Base-by-base conservation (phyloP, 2,113 vertebrate genomes). In the Colistium nudipinnis region DNA sequence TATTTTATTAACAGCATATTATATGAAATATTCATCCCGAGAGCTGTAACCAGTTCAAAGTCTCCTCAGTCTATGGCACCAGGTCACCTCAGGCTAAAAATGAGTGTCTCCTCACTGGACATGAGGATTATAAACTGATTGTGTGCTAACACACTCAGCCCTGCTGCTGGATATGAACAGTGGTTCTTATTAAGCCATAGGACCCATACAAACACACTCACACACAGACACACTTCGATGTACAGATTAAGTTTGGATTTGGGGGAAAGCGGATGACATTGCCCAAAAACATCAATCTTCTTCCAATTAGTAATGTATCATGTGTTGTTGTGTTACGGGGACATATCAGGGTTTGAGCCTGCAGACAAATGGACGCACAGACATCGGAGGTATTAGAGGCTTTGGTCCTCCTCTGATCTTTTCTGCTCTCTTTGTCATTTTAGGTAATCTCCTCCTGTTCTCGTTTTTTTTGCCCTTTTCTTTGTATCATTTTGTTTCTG, bases 271-370 rank as follows among this genome's bases (percentile, higher is more conserved):
- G 3, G 67, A 20, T 78, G 83, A 85, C 65, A 83, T 71, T 63
- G 51, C 52, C 7, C 36, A 55, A 78, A 79, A 82, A 81, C 62
- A 45, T 78, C 74, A 61, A 68, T 88, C 79, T 74, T 69, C 63
- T 60, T 74, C 71, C 73, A 86, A 87, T 89, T 87, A 89, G 86
- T 80, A 78, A 89, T 76, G 65, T 85, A 86, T 89, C 82, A 19
- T 74, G 77, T 62, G 78, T 72, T 85, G 63, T 76, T 76, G 19
- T 73, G 65, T 84, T 70, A 2, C 16, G 49, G 28, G 76, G 39
- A 20, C 49, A 10, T 72, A 78, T 76, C 73, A 27, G 70, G 64
- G 39, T 69, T 57, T 24, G 53, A 57, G 70, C 65, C 74, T 44
- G 56, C 52, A 73, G 76, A 74, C 75, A 73, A 87, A 74, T 77